Base-by-base conservation (phyloP, 2,113 vertebrate species). In the Sisor rabdophorus region DNA sequence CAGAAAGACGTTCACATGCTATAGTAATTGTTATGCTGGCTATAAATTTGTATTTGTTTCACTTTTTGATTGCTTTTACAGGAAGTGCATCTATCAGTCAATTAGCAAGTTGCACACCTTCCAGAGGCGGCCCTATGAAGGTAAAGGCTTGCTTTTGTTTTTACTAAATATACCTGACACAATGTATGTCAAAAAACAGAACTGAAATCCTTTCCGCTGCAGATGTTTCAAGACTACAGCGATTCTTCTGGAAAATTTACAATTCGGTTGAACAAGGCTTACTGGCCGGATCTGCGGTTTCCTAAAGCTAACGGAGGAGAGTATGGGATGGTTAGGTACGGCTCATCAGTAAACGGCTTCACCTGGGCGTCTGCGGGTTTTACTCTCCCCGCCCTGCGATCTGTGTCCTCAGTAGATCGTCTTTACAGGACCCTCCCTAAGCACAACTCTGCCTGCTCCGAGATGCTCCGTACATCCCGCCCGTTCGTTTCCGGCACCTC, bases 201-300 rank as follows among this genome's bases (percentile, higher is more conserved):
- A 68, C 10, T 48, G 16, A 24, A 48, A 32, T 48, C 11, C 36
- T 60, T 83, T 74, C 48, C 36, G 19, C 78, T 73, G 36, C 77
- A 71, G 54, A 22, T 8, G 1, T 54, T 77, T 9, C 40, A 47
- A 19, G 58, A 17, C 30, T 73, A 87, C 82, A 36, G 79, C 12
- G 88, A 82, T 4, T 70, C 78, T 44, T 58, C 2, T 0, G 4
- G 26, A 64, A 80, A 73, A 59, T 84, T 85, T 0, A 61, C 80
- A 71, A 75, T 56, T 64, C 86, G 85, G 48, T 47, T 85, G 74
- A 87, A 89, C 3, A 74, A 85, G 24, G 83, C 88, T 44, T 84
- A 84, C 0, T 59, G 80, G 3, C 8, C n/a, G 11, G 87, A 36
- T 56, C 77, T 82, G 0, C 61, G 61, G 17, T 40, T 65, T 0